Conservation (phyloP, 1,140 invertebrate genomes). For the Drosophila nigrodunni region DNA sequence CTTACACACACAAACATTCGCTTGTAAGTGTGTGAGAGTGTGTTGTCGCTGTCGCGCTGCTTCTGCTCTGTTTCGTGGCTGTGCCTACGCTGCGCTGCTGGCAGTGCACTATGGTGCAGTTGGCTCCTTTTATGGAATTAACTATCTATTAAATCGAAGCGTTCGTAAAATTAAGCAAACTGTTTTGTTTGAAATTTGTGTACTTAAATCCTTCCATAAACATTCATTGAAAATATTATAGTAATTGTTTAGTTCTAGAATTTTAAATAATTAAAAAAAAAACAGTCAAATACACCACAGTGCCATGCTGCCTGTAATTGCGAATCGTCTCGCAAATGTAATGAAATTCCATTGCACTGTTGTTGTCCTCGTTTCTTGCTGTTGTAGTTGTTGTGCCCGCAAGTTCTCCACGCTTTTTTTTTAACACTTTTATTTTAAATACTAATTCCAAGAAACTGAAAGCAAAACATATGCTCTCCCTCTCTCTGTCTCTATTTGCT, state of each 20-base stretch:
- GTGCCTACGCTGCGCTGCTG: conserved; percentile 12
- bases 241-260: too few relatives aligned
- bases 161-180: too few relatives aligned
- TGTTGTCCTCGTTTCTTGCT: conserved; percentile 29
- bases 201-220: too few relatives aligned
- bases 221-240: too few relatives aligned
- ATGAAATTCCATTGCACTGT: conserved; percentile 49
- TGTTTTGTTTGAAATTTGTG: too few relatives aligned
- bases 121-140: too few relatives aligned
- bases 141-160: too few relatives aligned
- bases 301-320: conserved; percentile 31
- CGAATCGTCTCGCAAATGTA: conserved; percentile 52
- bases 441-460: conserved; percentile 33
- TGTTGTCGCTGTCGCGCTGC: conserved; percentile 27
- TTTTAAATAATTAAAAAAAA: too few relatives aligned
- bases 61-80: conserved; percentile 18
- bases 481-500: conserved; percentile 7
- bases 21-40: conserved; percentile 24
- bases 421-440: conserved; percentile 53
- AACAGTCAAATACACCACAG: too few relatives aligned
- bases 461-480: conserved; percentile 20
- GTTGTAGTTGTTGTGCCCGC: conserved; percentile 22
- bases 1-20: conserved; percentile 4
- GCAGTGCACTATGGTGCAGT: too few relatives aligned
- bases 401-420: conserved; percentile 37